phyloP scores from a whole-genome alignment of 2,113 vertebrate genomes.

The Microcebus ravelobensis region DNA sequence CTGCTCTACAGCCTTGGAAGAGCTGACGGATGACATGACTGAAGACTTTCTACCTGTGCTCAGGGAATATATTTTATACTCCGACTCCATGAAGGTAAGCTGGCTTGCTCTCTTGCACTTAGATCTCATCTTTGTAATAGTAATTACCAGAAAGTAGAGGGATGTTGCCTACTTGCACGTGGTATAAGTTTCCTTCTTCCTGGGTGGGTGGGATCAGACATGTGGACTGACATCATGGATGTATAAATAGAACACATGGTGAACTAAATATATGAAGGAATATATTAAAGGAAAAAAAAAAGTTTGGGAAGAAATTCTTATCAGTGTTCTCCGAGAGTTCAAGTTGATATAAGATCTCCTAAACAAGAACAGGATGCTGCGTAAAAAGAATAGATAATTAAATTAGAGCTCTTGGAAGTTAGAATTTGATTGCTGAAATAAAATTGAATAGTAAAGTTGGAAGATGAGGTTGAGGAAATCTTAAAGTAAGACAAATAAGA shows the following conservation, averaged over 20 bases:
- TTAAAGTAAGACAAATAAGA: conserved; percentile 7
- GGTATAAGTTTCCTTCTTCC: not conserved
- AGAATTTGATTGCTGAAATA: not conserved
- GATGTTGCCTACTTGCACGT: not conserved
- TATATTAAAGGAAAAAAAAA: not conserved
- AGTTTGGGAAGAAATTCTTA: conserved; percentile 1
- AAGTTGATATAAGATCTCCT: not conserved
- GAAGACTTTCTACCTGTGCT: conserved; percentile 97
- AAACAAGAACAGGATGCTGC: not conserved
- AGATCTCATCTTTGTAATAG: not conserved
- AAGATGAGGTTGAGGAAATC: conserved; percentile 10
- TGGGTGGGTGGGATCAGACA: not conserved
- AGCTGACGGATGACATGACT: conserved; percentile 94
- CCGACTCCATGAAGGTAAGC: conserved; percentile 97
- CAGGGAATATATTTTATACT: conserved; percentile 95
- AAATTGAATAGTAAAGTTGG: conserved; percentile 2
- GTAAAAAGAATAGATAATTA: not conserved
- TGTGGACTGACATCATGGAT: not conserved
- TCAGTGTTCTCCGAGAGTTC: not conserved
- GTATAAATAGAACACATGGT: not conserved
- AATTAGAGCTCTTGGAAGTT: not conserved
- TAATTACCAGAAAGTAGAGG: not conserved
- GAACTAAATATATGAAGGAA: not conserved
- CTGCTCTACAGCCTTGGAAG: conserved; percentile 92
- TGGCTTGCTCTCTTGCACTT: not conserved